phyloP scores from a whole-genome alignment of 1,140 invertebrate genomes.

The Portunus trituberculatus region DNA sequence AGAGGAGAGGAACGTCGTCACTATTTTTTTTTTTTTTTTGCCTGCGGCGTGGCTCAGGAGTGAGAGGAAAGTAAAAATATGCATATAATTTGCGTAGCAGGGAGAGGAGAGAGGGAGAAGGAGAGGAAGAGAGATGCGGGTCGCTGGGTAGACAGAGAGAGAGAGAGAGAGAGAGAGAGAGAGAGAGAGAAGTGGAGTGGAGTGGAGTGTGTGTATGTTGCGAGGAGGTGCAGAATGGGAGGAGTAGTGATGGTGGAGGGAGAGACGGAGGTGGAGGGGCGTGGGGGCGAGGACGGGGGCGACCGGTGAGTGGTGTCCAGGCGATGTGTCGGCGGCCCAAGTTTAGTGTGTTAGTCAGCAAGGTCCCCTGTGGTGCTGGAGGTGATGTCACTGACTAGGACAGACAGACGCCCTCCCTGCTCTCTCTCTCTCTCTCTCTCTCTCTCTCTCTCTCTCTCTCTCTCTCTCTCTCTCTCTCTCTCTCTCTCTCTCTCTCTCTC shows the following conservation, averaged over 20 bases:
- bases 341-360: not conserved
- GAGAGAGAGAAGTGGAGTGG: not conserved
- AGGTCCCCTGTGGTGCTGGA: conserved; percentile 9
- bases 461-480: not conserved
- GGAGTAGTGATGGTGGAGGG: not conserved
- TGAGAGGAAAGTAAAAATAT: not conserved
- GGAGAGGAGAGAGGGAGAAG: not conserved
- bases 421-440: conserved; percentile 41
- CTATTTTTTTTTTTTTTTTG: too few relatives aligned
- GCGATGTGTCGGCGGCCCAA: not conserved
- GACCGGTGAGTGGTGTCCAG: not conserved
- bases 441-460: conserved; percentile 33
- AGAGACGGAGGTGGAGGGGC: not conserved
- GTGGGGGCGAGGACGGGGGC: not conserved
- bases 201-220: too few relatives aligned
- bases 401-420: not conserved
- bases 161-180: too few relatives aligned
- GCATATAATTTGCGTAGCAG: not conserved
- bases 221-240: not conserved
- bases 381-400: conserved; percentile 31
- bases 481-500: not conserved
- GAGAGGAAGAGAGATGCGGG: not conserved
- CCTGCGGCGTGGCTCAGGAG: too few relatives aligned
- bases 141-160: not conserved
- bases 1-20: too few relatives aligned